Evolutionary conservation across 2,888 invertebrate species (phyloP), one percentile per base, ranked within the genome.

Genomic region (Elysia crispata): DNA sequence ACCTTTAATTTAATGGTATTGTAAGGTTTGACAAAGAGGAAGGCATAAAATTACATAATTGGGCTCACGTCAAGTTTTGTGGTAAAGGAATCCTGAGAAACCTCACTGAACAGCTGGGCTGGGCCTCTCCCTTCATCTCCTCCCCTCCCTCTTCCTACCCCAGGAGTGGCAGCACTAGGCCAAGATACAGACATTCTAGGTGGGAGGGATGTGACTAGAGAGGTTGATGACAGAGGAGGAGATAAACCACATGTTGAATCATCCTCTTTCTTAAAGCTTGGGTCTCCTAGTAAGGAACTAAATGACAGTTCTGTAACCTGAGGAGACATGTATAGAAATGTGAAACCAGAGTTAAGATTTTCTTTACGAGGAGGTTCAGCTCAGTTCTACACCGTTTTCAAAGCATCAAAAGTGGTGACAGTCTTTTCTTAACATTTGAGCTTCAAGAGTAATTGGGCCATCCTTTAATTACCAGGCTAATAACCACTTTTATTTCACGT

Each of bases 1-100:
- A n/a, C n/a, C n/a, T n/a, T n/a, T n/a, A 8, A 23, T 3, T 60
- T 25, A 60, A 25, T 13, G 5, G 28, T 13, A 41, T 20, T 3
- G 41, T 31, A 70, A 15, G 23, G 20, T 31, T 30, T 31, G 11
- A 31, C 30, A 15, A 70, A 1, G 33, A 23, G 20, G 31, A 11
- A 33, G 25, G 25, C 13, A 73, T 50, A 23, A 64, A n/a, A 54
- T 23, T 20, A n/a, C 0, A 23, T n/a, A 28, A 6, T 33, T 30
- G 49, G 54, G 86, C 90, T 87, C 85, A 90, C 89, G 84, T 90
- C 89, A 64, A 87, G 82, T 77, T 86, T 86, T 41, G 83, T 80
- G 41, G 41, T 41, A 67, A 85, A 80, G 57, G 89, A 90, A 73
- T 90, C 90, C 76, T 89, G 84, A 1, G 90, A 90, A 76, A 84